These are phyloP conservation scores for Gallinago paraguaiae DNA, from an alignment of 2,113 vertebrate genomes.

Conservation along the genomic window DNA sequence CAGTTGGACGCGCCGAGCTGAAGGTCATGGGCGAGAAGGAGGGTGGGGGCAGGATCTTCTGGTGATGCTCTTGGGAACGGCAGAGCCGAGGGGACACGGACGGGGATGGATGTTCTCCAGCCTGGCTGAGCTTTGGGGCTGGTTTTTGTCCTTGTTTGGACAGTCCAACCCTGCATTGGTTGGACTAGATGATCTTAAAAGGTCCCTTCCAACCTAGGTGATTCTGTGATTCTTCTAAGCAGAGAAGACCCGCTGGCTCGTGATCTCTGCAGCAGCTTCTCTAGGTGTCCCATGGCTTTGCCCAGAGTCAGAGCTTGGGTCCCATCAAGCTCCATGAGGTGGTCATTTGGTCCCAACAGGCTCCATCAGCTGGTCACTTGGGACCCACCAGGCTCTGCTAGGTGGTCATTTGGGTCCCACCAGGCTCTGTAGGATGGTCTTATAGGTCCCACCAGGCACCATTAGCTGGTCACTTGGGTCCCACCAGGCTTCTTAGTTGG, in stretches of 20 bases:
- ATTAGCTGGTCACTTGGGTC: not conserved
- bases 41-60: not conserved
- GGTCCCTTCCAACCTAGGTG: no score
- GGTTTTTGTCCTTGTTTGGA: not conserved
- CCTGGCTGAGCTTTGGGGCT: not conserved
- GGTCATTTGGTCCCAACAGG: not conserved
- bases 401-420: not conserved
- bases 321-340: no score
- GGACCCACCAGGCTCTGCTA: rapidly evolving
- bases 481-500: rapidly evolving
- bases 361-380: rapidly evolving
- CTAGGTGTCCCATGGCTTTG: not conserved
- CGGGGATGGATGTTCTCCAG: not conserved
- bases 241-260: rapidly evolving
- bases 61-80: not conserved
- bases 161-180: no score
- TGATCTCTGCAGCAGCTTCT: not conserved
- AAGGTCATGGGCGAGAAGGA: slow-evolving; percentile 26
- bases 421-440: rapidly evolving
- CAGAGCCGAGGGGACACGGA: rapidly evolving
- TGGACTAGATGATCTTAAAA: no score
- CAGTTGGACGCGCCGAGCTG: slow-evolving; percentile 9
- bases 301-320: not conserved
- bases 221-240: not conserved
- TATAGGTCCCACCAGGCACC: rapidly evolving